Percentiles rank a stretch among this genome's conserved stretches.
Conservation (phyloP, 37 sponge, comb jelly and placozoan species). For the Corticium candelabrum region DNA sequence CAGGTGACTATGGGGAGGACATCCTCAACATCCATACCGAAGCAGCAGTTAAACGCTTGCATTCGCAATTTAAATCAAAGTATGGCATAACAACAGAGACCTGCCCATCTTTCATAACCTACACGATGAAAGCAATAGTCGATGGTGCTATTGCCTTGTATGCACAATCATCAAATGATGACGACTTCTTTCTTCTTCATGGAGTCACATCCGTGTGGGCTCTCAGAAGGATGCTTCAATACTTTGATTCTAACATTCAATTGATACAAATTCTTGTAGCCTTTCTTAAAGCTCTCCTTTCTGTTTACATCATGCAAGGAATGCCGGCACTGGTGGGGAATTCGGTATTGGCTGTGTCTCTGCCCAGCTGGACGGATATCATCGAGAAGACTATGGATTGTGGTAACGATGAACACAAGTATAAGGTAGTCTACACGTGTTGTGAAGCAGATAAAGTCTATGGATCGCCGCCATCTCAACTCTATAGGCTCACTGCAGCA, state of each 20-base stretch:
- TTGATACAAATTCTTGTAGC: too few relatives aligned
- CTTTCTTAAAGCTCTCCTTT: too few relatives aligned
- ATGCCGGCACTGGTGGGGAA: background rate
- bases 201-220: background rate
- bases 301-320: background rate
- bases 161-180: background rate
- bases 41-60: too few relatives aligned
- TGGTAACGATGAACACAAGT: background rate
- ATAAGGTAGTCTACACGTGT: background rate
- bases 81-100: background rate
- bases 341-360: background rate
- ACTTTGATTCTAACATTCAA: too few relatives aligned
- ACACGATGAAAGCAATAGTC: background rate
- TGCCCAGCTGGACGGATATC: background rate
- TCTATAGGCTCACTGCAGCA: background rate
- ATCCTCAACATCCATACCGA: too few relatives aligned
- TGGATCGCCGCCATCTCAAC: too few relatives aligned
- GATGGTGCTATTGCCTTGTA: background rate
- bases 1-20: background rate
- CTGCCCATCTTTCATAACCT: background rate
- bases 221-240: background rate
- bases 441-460: too few relatives aligned
- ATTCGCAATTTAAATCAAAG: background rate
- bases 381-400: background rate
- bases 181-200: background rate